phyloP scores from a whole-genome alignment of 2,113 vertebrate species.

The Semicossyphus pulcher region DNA sequence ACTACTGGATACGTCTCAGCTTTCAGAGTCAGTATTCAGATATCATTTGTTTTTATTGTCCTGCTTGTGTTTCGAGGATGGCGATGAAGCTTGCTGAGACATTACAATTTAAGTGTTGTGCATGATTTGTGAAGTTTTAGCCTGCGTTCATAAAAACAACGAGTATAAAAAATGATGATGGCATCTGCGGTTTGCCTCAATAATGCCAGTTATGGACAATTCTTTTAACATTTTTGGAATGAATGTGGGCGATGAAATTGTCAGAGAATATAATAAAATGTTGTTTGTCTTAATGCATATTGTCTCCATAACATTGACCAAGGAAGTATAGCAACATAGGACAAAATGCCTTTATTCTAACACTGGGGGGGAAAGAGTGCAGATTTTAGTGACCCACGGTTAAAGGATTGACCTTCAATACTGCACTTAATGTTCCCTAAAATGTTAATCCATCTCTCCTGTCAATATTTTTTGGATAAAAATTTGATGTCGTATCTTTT shows the following conservation, averaged over 20 bases:
- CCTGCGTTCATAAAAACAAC: background rate
- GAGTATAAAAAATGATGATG: background rate
- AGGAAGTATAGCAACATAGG: background rate
- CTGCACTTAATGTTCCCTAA: background rate
- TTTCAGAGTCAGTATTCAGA: background rate
- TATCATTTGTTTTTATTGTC: background rate
- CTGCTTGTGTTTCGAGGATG: background rate
- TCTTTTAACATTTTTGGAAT: background rate
- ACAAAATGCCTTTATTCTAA: conserved; percentile 1
- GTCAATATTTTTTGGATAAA: background rate
- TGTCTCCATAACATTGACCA: background rate
- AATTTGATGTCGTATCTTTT: background rate
- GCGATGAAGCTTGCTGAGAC: background rate
- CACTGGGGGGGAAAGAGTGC: background rate
- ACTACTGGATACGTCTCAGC: background rate
- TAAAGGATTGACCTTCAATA: background rate
- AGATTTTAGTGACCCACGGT: background rate
- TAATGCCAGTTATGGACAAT: background rate
- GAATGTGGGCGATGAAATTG: background rate
- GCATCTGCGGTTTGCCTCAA: background rate
- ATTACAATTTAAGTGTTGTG: background rate
- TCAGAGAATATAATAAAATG: background rate
- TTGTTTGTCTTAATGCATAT: background rate
- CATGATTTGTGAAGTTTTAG: background rate
- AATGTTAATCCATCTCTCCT: conserved; percentile 8